These are phyloP conservation scores for Poecile montanus DNA, from an alignment of 2,797 vertebrate genomes.

Conservation along the genomic window DNA sequence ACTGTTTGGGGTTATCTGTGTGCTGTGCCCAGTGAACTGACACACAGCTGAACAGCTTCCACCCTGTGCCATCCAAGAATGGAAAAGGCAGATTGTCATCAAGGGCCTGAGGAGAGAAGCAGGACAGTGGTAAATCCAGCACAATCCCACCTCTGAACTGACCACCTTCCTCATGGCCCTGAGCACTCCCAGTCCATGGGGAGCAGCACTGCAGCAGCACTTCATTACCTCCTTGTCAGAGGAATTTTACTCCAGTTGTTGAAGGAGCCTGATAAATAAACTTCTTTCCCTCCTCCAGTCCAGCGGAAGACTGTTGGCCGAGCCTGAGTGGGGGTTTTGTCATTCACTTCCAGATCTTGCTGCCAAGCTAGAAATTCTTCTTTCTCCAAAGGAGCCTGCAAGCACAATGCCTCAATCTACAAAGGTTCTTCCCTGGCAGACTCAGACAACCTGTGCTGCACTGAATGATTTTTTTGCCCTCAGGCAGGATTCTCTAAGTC, in stretches of 20 bases:
- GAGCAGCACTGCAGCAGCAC: neutral
- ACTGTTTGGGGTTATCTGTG: neutral
- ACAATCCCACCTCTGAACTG: neutral
- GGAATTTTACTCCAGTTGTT: constrained; percentile 98
- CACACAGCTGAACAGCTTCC: neutral
- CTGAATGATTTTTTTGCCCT: neutral
- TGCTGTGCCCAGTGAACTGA: rapidly evolving
- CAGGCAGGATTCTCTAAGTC: rapidly evolving
- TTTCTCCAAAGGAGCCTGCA: constrained; percentile 86
- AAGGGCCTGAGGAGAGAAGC: neutral
- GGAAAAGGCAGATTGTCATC: neutral
- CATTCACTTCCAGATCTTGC: constrained; percentile 88
- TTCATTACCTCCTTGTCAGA: constrained; percentile 89
- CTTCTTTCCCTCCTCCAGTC: constrained; percentile 89
- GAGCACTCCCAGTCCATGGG: neutral
- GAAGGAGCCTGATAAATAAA: constrained; percentile 94
- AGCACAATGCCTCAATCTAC: constrained; percentile 1
- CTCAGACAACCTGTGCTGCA: neutral
- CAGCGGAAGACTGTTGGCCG: constrained; percentile 94
- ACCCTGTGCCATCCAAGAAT: neutral
- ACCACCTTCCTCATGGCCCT: neutral
- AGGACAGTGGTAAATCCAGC: neutral
- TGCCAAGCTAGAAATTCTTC: constrained; percentile 96
- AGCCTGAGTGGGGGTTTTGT: constrained; percentile 82
- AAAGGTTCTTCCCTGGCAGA: neutral